Base-by-base conservation (phyloP, 2,888 invertebrate genomes). In the Barypeithes pellucidus region DNA sequence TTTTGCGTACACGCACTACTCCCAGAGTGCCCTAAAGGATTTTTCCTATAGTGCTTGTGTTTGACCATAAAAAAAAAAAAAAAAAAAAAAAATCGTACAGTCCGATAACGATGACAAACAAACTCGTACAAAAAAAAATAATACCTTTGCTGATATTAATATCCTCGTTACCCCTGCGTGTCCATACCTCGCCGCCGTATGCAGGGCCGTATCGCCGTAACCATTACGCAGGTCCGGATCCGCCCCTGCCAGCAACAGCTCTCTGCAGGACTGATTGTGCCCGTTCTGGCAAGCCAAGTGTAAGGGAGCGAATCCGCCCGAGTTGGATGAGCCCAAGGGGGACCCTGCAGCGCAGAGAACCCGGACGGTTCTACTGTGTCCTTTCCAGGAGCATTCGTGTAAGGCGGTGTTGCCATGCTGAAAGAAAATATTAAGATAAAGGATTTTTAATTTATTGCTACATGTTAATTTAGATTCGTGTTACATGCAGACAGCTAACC, bases 281-380 rank as follows among this genome's bases (percentile, higher is more conserved):
- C 98, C 98, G 86, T 96, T 97, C 89, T 98, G 98, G 81, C 96
- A 96, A 73, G 96, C 94, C 78, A 98, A 90, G 88, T 98, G 98
- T 52, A 98, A 90, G n/a, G 98, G 92, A 14, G 95, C 94, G 86
- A 97, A 97, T 7, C 97, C 97, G 60, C 95, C 95, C 80, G 93
- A 90, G 86, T 95, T 95, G 82, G 91, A 89, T 72, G 90, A 89
- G 76, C 90, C 88, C 74, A 92, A 84, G 72, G 90, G 87, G 16
- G 91, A 91, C 65, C 90, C 90, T 78, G 90, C 89, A 63, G 91
- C 90, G 60, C 92, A 91, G 76, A 97, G 89, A 50, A 91, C 86
- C 77, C 93, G 91, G 77, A 94, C 93, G 76, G 95, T 94, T 73
- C 93, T 91, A 81, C 96, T 96, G 88, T 93, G 96, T 8, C 98